Evolutionary conservation across 2,888 invertebrate genomes (phyloP), one percentile per base, ranked within the genome.

Genomic region (Trachelus tabidus): DNA sequence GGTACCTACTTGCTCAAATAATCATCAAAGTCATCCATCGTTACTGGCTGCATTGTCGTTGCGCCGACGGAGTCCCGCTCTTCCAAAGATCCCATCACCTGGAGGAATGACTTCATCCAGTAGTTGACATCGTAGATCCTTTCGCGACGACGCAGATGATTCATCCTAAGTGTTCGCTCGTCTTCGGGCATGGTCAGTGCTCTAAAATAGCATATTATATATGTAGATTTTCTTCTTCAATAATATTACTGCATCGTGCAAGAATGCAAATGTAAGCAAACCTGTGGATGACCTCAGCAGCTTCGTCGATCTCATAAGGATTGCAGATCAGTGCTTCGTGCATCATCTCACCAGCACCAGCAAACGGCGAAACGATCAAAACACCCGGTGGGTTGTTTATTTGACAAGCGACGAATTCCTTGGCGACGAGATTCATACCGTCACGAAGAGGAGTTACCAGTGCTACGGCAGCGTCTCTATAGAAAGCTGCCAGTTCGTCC

Each of bases 261-360:
- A 23, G 56, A 23, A 56, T 56, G 9, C 34, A 3, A 37, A 68
- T 73, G 33, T 69, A 31, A 75, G 77, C 34, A 76, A 87, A 94
- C 94, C 96, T 95, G 90, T 97, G 96, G 84, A 97, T 95, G 34
- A 96, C 95, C 91, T 97, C 97, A 30, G 97, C 97, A 4, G 97
- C 97, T 83, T 96, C 96, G 85, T 97, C 96, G 75, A 97, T 93
- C 91, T 98, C 97, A 87, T 97, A 97, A 0, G 97, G 97, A 91
- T 98, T 98, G 89, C 97, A 97, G 76, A 97, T 94, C 12, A 98
- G 93, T 3, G 97, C 97, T 90, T 98, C 97, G 92, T 97, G 97
- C 97, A 98, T 97, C 94, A 96, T 97, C 91, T 97, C 97, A 0
- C 97, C 97, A 11, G 98, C 97, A 1, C 98, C 98, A 78, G 98